Percentiles rank a stretch among this genome's conserved stretches.
These are phyloP conservation scores for Amaurobius ferox DNA, from an alignment of 2,888 invertebrate genomes.

Conservation along the genomic window DNA sequence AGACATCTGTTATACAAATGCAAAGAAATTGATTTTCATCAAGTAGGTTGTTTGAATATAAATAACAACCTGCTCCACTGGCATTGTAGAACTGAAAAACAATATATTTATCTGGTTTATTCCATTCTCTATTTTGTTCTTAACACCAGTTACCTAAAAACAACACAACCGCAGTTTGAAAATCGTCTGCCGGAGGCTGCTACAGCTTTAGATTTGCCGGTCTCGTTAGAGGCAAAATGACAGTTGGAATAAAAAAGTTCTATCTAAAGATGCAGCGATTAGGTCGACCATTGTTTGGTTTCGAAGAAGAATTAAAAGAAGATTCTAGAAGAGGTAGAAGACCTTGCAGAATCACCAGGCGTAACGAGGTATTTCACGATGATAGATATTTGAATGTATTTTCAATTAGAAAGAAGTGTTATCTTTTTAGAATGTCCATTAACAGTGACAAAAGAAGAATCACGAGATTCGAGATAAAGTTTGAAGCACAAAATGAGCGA, in stretches of 20 bases:
- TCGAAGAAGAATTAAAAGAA: slow-evolving; percentile 26
- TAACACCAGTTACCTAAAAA: not conserved
- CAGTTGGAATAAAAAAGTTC: not conserved
- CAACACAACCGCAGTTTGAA: not conserved
- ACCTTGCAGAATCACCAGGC: slow-evolving; percentile 9
- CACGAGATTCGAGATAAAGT: not conserved
- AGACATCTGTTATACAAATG: too few relatives aligned
- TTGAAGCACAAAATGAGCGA: not conserved
- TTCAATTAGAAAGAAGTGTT: not conserved
- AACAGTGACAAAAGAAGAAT: not conserved
- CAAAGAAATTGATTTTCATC: not conserved
- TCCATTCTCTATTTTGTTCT: not conserved
- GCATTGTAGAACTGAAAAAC: not conserved
- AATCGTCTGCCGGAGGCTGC: not conserved
- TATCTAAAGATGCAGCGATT: slow-evolving; percentile 8
- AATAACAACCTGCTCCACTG: not conserved
- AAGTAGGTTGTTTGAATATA: not conserved
- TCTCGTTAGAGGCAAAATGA: not conserved
- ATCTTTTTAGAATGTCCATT: not conserved
- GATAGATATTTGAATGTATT: slow-evolving; percentile 1
- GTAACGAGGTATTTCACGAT: slow-evolving; percentile 35
- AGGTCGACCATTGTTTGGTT: slow-evolving; percentile 31
- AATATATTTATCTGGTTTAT: not conserved
- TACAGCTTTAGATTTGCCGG: not conserved
- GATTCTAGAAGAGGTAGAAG: slow-evolving; percentile 4